Evolutionary conservation across 1,140 invertebrate genomes (phyloP).

Genomic region (Ooceraea biroi): DNA sequence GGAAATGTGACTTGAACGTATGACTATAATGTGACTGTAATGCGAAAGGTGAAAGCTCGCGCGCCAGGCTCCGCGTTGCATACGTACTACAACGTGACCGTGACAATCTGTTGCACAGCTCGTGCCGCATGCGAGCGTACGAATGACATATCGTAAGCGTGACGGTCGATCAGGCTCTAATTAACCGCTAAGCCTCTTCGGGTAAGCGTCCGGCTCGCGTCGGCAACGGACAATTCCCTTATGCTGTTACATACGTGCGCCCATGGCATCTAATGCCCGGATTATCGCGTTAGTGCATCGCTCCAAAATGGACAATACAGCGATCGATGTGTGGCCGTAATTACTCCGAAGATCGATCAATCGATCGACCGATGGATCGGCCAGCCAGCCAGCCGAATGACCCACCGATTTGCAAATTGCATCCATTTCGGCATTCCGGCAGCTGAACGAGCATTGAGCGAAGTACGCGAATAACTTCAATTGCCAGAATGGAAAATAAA

Average conservation of each 20-base stretch:
- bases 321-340: slow-evolving; percentile 51
- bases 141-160: slow-evolving; percentile 50
- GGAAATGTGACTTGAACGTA: too few relatives aligned
- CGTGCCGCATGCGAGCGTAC: background rate
- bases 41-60: background rate
- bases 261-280: slow-evolving; percentile 43
- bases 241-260: slow-evolving; percentile 32
- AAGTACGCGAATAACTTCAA: background rate
- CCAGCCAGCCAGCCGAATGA: too few relatives aligned
- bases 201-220: slow-evolving; percentile 53
- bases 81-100: background rate
- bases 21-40: too few relatives aligned
- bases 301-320: slow-evolving; percentile 52
- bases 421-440: background rate
- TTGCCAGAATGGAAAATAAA: background rate
- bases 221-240: slow-evolving; percentile 66
- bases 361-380: slow-evolving; percentile 42
- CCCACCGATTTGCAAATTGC: slow-evolving; percentile 18
- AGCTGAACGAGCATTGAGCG: background rate
- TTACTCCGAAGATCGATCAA: slow-evolving; percentile 22
- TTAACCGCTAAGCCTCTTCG: slow-evolving; percentile 71
- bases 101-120: slow-evolving; percentile 53
- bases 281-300: slow-evolving; percentile 50
- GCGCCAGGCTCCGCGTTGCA: background rate
- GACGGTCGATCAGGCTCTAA: slow-evolving; percentile 69